A percentile compares a stretch with the other conserved stretches of the same genome.
Conservation (phyloP, 2,888 invertebrate species). For the Temnothorax rugatulus region DNA sequence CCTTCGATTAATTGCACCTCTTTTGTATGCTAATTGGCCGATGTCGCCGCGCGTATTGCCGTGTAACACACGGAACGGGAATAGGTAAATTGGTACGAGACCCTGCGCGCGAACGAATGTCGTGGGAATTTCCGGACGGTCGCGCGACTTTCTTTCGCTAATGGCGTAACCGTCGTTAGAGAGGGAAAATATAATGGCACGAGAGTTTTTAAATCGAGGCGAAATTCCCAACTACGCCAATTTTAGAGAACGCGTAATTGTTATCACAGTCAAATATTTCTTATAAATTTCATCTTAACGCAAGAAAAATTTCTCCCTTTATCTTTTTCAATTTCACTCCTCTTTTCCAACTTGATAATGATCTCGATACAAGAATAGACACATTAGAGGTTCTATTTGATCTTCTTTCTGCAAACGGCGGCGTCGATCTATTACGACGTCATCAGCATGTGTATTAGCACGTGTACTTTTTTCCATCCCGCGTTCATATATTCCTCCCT, state of each 20-base stretch:
- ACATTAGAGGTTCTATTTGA: conserved; percentile 6
- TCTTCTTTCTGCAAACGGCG: background rate
- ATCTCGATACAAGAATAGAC: background rate
- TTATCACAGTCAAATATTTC: too few species aligned
- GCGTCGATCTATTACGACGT: background rate
- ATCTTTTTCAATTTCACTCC: background rate
- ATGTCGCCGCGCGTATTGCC: conserved; percentile 21
- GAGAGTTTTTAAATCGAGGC: background rate
- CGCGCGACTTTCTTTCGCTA: conserved; percentile 34
- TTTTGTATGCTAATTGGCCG: conserved; percentile 55
- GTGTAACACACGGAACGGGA: conserved; percentile 31
- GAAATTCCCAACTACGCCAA: background rate
- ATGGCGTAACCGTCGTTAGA: background rate
- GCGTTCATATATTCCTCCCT: background rate
- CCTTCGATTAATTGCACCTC: conserved; percentile 48
- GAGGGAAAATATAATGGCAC: conserved; percentile 12
- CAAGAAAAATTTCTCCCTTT: background rate
- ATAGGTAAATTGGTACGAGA: conserved; percentile 40
- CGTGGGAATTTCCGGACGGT: conserved; percentile 52
- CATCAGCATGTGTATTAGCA: background rate
- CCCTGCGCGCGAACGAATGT: conserved; percentile 22
- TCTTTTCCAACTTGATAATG: background rate
- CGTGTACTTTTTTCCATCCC: conserved; percentile 26
- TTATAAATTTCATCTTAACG: conserved; percentile 12
- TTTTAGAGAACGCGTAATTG: background rate